Percentiles rank a stretch among this genome's conserved stretches.
These are phyloP conservation scores for Drosophila micromelanica DNA, from an alignment of 1,140 invertebrate genomes.

Conservation along the genomic window DNA sequence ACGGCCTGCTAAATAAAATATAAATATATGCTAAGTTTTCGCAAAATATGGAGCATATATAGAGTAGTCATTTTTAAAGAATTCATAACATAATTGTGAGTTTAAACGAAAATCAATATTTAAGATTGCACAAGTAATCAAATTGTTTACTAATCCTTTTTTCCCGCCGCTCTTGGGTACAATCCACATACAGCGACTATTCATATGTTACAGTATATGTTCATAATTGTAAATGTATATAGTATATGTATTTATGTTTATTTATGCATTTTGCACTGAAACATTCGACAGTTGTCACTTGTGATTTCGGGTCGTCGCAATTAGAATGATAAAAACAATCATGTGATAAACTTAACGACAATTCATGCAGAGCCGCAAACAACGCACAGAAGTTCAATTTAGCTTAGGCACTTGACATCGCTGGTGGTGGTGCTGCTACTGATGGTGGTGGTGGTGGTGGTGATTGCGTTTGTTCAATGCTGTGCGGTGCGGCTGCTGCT, in stretches of 20 bases:
- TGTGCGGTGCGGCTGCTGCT: constrained; percentile 18
- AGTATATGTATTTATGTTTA: constrained; percentile 36
- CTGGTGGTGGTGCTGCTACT: constrained; percentile 8
- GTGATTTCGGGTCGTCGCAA: constrained; percentile 36
- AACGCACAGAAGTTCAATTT: constrained; percentile 20
- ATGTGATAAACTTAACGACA: constrained; percentile 65
- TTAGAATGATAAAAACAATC: constrained; percentile 44
- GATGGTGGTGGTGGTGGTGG: constrained; percentile 7
- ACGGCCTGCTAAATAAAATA: no score
- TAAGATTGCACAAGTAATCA: constrained; percentile 2
- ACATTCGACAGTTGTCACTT: constrained; percentile 44
- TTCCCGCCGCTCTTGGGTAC: neutral
- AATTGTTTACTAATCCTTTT: constrained; percentile 7
- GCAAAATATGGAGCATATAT: no score
- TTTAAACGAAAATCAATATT: neutral
- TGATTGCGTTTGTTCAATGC: constrained; percentile 13
- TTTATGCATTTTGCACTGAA: constrained; percentile 58
- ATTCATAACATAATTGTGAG: no score
- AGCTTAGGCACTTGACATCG: constrained; percentile 16
- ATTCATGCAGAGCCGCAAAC: constrained; percentile 44
- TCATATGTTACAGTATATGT: constrained; percentile 21
- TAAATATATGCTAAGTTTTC: no score
- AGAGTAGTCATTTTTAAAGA: no score
- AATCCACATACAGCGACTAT: neutral
- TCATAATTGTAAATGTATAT: constrained; percentile 56